Base-by-base conservation (phyloP, 2,888 invertebrate genomes). In the Amorpha juglandis region DNA sequence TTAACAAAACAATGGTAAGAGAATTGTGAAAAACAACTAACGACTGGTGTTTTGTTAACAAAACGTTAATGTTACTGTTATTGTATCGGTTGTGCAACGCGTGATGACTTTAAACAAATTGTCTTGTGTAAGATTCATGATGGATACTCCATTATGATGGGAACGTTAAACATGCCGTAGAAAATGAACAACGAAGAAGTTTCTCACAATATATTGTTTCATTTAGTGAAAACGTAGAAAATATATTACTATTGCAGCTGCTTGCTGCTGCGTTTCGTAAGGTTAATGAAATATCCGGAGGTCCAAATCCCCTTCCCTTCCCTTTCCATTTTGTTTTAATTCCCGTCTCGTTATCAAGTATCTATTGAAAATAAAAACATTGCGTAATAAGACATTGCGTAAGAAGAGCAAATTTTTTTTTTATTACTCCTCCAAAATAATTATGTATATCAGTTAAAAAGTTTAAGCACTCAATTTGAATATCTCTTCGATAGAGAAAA, bases 11-110 rank as follows among this genome's bases (percentile, higher is more conserved):
- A 90, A 90, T 87, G 78, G 80, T 71, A 72, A 73, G 53, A 78
- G 81, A 79, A 82, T 86, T 84, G 82, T 82, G 82, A 82, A 88
- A 87, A 85, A 86, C 76, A 80, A 77, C 70, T 75, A 75, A 77
- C 78, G 78, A 77, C 71, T 74, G 73, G 72, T 86, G 81, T 86
- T 85, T 86, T 83, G 82, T 82, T 87, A 82, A 77, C 75, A 78
- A 77, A 84, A 82, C 82, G 79, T 72, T 83, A 83, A 72, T 70
- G 76, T 78, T 81, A 81, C 82, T 81, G 82, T 86, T 83, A 82
- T 79, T 78, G 75, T 80, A 79, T 76, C 68, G 68, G 70, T 84
- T 83, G 78, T 76, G 79, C 81, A 84, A 88, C 75, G 75, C 21
- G 62, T 52, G 42, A 65, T 48, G 35, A 48, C 38, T 65, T 65